Conservation (phyloP, 2,113 vertebrate genomes). For the Natator depressus region DNA sequence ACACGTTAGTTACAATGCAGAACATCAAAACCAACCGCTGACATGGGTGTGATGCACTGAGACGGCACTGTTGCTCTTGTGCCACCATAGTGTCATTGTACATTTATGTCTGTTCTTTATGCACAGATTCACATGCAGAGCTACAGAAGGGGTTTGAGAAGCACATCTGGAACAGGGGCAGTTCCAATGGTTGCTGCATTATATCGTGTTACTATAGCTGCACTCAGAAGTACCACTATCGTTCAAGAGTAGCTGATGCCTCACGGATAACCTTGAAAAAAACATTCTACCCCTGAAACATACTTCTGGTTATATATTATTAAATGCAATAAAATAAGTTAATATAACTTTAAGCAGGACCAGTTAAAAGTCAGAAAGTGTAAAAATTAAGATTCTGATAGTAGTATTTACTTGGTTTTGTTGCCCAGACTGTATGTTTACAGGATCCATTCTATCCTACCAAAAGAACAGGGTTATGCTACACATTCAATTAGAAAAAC, state of each 20-base stretch:
- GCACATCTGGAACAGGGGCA: background rate
- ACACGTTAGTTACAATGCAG: background rate
- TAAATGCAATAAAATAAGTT: background rate
- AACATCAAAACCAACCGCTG: background rate
- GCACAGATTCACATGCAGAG: background rate
- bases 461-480: background rate
- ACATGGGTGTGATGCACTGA: background rate
- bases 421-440: background rate
- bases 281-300: background rate
- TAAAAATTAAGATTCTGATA: background rate
- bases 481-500: background rate
- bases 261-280: rapidly evolving
- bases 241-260: background rate
- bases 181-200: background rate
- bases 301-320: background rate
- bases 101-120: background rate
- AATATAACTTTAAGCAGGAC: background rate
- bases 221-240: rapidly evolving
- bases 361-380: background rate
- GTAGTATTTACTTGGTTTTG: background rate
- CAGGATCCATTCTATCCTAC: background rate
- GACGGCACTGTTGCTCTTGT: background rate
- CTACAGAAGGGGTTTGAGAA: background rate
- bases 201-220: rapidly evolving
- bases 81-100: background rate